Conservation (phyloP, 2,888 invertebrate genomes). For the Philereme transversata region DNA sequence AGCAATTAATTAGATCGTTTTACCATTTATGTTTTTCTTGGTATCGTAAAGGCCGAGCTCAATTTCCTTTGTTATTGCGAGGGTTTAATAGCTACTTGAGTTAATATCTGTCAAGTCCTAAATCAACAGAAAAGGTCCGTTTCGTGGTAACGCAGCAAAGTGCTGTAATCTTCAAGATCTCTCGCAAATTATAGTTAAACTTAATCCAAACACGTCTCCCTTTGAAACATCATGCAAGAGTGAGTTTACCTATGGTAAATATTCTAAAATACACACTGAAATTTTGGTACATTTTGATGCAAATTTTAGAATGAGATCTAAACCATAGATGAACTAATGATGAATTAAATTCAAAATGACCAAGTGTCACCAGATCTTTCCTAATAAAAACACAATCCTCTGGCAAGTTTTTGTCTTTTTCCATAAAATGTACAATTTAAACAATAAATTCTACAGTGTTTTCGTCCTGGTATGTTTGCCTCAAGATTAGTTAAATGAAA, state of each 20-base stretch:
- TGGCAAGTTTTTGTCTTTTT: constrained; percentile 12
- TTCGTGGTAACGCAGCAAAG: constrained; percentile 60
- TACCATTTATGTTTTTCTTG: constrained; percentile 10
- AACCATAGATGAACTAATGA: background rate
- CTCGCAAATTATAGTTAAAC: constrained; percentile 75
- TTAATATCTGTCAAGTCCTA: constrained; percentile 74
- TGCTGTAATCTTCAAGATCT: constrained; percentile 77
- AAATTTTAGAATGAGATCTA: background rate
- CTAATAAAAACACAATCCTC: background rate
- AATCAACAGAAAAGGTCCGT: constrained; percentile 68
- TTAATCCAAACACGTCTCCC: constrained; percentile 66
- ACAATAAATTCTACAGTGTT: constrained; percentile 50
- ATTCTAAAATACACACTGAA: constrained; percentile 5
- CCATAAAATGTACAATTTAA: constrained; percentile 43
- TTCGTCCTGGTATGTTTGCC: constrained; percentile 51
- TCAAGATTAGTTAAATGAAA: constrained; percentile 70
- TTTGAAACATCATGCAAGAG: constrained; percentile 16
- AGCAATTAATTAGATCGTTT: constrained; percentile 12
- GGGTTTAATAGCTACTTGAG: constrained; percentile 52
- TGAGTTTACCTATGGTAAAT: constrained; percentile 28
- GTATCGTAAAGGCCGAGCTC: constrained; percentile 23
- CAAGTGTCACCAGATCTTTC: background rate
- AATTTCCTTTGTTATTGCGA: constrained; percentile 42
- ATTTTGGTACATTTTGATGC: background rate
- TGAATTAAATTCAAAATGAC: background rate